phyloP scores from a whole-genome alignment of 2,113 vertebrate genomes.

The Procavia capensis region DNA sequence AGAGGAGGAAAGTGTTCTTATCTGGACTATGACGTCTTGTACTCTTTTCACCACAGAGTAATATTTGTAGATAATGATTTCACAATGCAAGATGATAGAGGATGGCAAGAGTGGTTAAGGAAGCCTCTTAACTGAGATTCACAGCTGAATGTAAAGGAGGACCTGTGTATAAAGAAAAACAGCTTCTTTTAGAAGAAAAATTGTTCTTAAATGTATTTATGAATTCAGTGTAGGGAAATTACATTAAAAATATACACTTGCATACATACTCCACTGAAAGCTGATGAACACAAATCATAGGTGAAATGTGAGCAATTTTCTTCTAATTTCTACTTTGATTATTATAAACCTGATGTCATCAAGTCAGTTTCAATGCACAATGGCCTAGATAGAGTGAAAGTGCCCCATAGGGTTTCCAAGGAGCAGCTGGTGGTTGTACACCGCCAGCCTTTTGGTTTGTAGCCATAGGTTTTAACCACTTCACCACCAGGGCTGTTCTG shows the following conservation, averaged over 20 bases:
- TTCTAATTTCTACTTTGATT: background rate
- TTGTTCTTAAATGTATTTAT: background rate
- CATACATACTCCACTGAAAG: background rate
- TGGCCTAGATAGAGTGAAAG: too few relatives aligned
- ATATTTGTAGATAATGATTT: constrained; percentile 64
- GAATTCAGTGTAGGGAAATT: background rate
- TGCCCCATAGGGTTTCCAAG: too few relatives aligned
- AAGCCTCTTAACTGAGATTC: background rate
- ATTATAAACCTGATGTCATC: background rate
- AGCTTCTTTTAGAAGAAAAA: background rate
- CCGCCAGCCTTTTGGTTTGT: too few relatives aligned
- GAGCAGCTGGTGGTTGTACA: too few relatives aligned
- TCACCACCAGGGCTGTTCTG: too few relatives aligned
- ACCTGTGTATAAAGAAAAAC: fast-evolving
- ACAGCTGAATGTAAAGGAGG: background rate
- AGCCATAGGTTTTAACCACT: too few relatives aligned
- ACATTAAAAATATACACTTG: background rate
- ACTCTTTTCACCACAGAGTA: constrained; percentile 19
- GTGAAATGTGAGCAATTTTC: constrained; percentile 19
- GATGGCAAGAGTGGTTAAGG: background rate
- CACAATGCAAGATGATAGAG: constrained; percentile 7
- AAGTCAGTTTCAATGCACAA: too few relatives aligned
- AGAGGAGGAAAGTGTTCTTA: background rate
- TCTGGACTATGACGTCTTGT: background rate
- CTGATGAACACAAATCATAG: background rate